Evolutionary conservation across 2,113 vertebrate species (phyloP), one percentile per base, ranked within the genome.

Genomic region (Callipepla californica): DNA sequence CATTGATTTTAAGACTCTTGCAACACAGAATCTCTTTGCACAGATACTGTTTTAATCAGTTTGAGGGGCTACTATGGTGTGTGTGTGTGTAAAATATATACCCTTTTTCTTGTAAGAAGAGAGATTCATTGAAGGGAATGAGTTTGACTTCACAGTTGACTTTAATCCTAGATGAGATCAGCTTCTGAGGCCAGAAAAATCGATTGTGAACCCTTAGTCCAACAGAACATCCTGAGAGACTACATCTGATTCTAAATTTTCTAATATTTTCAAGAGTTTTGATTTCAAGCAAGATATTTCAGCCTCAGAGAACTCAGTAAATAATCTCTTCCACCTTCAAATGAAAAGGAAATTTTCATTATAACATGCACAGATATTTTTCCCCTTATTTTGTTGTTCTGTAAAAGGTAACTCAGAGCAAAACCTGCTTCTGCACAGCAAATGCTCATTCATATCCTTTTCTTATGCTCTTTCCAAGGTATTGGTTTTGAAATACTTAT

Each of bases 171-270:
- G n/a, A 32, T 80, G 66, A 30, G 48, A 90, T 95, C 81, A 85
- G 12, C 84, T 93, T 90, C 80, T 85, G 90, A 95, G 66, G n/a
- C 25, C 69, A 75, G 45, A 68, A 95, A 95, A 90, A 91, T 89
- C 67, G 61, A 19, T 89, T 5, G 2, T 70, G 67, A 48, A 26
- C 57, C 11, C 22, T 36, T 55, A 89, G 40, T 32, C 57, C 44
- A 76, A 63, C 3, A 23, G 68, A 94, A 76, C 21, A 47, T 73
- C 34, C 75, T 74, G 63, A 82, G 57, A 80, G 48, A 85, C 48
- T 51, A 32, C 4, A 53, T 73, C 70, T 82, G 70, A 68, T 79
- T 92, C 87, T 59, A 67, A 8, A 8, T 36, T 84, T 90, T 90
- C 70, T 78, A 55, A 40, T 62, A 63, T 66, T 93, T 94, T 14